Conservation (phyloP, 2,113 vertebrate genomes). For the Paralichthys olivaceus region DNA sequence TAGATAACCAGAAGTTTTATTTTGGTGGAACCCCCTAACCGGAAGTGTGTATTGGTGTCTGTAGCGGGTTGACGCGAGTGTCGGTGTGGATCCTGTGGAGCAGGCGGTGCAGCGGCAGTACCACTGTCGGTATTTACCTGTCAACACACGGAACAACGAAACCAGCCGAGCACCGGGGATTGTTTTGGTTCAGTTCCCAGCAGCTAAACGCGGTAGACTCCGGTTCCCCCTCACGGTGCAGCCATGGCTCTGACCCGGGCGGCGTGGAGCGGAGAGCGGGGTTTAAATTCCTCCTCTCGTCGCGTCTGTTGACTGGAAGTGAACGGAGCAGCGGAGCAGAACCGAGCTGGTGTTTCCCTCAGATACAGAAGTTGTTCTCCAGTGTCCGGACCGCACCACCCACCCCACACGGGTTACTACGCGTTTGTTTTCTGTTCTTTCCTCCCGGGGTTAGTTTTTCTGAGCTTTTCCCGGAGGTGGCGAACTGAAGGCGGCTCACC, state of each 20-base stretch:
- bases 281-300: slow-evolving; percentile 73
- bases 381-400: background rate
- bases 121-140: slow-evolving; percentile 46
- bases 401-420: background rate
- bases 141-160: slow-evolving; percentile 18
- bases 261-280: slow-evolving; percentile 62
- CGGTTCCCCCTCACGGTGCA: background rate
- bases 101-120: background rate
- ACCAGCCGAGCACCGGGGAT: slow-evolving; percentile 3
- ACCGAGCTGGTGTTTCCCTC: background rate
- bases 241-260: slow-evolving; percentile 59
- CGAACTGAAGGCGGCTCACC: slow-evolving; percentile 50
- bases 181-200: background rate
- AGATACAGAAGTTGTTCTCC: background rate
- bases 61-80: background rate
- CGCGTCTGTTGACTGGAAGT: slow-evolving; percentile 59
- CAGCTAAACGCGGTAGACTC: background rate
- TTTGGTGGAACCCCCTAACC: slow-evolving; percentile 18
- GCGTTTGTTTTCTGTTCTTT: background rate
- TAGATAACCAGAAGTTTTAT: slow-evolving; percentile 7
- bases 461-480: slow-evolving; percentile 34
- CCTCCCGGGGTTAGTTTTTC: background rate
- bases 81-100: background rate
- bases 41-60: slow-evolving; percentile 6
- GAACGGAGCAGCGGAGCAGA: slow-evolving; percentile 25